Percentiles rank a stretch among this genome's conserved stretches.
phyloP scores from a whole-genome alignment of 1,140 invertebrate genomes.

The Eueides isabella region DNA sequence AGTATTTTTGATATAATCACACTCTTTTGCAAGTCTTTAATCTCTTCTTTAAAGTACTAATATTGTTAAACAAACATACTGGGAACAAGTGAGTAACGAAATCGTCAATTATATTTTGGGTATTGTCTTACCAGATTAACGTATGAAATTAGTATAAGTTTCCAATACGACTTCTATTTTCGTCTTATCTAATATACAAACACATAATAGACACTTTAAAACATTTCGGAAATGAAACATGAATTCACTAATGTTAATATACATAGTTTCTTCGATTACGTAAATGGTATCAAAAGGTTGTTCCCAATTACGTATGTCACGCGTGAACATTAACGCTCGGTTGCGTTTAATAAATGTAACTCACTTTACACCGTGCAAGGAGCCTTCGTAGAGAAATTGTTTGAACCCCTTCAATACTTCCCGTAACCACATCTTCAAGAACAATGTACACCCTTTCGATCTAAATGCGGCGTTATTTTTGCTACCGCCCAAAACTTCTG shows the following conservation, averaged over 20 bases:
- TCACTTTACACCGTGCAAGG: conserved; percentile 76
- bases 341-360: conserved; percentile 43
- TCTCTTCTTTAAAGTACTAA: too few species aligned
- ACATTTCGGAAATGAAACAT: neutral
- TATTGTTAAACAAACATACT: too few species aligned
- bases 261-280: conserved; percentile 1
- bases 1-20: too few species aligned
- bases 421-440: conserved; percentile 58
- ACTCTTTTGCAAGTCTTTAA: too few species aligned
- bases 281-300: conserved; percentile 9
- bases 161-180: neutral
- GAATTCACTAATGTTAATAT: conserved; percentile 1
- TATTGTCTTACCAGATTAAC: too few species aligned
- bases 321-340: conserved; percentile 30
- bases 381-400: conserved; percentile 74
- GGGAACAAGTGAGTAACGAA: too few species aligned
- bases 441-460: conserved; percentile 42
- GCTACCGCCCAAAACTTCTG: conserved; percentile 44
- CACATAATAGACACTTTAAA: neutral
- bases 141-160: too few species aligned
- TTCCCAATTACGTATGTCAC: conserved; percentile 14
- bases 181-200: neutral
- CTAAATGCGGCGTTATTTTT: conserved; percentile 40
- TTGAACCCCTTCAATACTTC: conserved; percentile 65
- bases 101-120: too few species aligned